These are phyloP conservation scores for Dryas iulia DNA, from an alignment of 1,140 invertebrate species.

Conservation along the genomic window DNA sequence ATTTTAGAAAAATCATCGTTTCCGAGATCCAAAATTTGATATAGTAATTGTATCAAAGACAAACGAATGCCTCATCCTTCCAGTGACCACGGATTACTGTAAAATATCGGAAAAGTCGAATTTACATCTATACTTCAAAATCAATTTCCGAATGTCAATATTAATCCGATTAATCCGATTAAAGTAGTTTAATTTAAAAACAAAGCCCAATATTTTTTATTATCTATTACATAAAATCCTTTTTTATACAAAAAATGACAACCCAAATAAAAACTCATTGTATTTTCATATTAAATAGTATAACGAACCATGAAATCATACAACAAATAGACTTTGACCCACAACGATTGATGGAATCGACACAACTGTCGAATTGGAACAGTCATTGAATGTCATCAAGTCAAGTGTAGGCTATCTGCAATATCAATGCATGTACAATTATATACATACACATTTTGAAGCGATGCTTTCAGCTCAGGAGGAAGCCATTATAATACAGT, in stretches of 20 bases:
- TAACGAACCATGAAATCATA: background rate
- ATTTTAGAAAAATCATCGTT: too few relatives aligned
- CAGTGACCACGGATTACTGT: too few relatives aligned
- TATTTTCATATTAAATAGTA: background rate
- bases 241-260: background rate
- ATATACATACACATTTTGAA: background rate
- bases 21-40: too few relatives aligned
- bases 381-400: slow-evolving; percentile 7
- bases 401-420: slow-evolving; percentile 3
- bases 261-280: background rate
- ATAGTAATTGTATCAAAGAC: too few relatives aligned
- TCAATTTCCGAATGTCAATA: too few relatives aligned
- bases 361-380: slow-evolving; percentile 7
- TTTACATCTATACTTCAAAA: too few relatives aligned
- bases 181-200: too few relatives aligned
- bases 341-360: slow-evolving; percentile 6
- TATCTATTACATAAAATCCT: background rate
- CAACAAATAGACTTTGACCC: background rate
- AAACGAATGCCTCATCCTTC: too few relatives aligned
- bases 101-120: too few relatives aligned
- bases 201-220: background rate
- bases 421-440: background rate
- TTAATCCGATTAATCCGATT: too few relatives aligned
- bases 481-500: slow-evolving; percentile 22
- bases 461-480: slow-evolving; percentile 15